phyloP scores from a whole-genome alignment of 1,140 invertebrate genomes.

The Euglossa dilemma region DNA sequence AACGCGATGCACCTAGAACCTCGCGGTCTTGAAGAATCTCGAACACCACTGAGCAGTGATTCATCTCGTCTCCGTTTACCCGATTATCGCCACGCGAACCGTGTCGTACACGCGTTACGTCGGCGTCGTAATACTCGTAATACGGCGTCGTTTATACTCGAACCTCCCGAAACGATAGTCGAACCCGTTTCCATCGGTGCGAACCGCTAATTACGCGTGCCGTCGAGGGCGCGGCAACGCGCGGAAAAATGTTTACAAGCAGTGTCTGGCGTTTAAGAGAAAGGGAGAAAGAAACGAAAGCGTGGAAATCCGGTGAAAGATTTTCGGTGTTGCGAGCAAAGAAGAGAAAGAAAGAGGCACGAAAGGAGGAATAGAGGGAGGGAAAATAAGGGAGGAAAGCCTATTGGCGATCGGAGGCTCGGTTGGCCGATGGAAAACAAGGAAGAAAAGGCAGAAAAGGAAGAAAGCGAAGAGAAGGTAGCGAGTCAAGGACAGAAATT shows the following conservation, averaged over 20 bases:
- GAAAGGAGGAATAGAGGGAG: too few species aligned
- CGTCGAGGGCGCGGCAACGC: too few species aligned
- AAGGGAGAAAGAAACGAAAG: slow-evolving; percentile 18
- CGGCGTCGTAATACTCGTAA: too few species aligned
- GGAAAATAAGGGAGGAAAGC: too few species aligned
- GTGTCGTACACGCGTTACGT: too few species aligned
- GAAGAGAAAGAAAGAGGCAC: too few species aligned
- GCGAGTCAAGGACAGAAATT: slow-evolving; percentile 8
- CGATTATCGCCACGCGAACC: slow-evolving; percentile 15
- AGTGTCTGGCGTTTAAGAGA: slow-evolving; percentile 16
- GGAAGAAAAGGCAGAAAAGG: too few species aligned
- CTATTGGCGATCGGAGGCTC: too few species aligned
- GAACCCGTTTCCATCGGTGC: slow-evolving; percentile 30
- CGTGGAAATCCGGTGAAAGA: slow-evolving; percentile 51
- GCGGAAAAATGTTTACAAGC: slow-evolving; percentile 9
- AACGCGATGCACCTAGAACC: background rate
- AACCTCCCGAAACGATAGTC: slow-evolving; percentile 3
- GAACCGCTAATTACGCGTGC: slow-evolving; percentile 51
- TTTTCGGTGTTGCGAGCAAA: too few species aligned
- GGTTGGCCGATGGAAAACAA: too few species aligned
- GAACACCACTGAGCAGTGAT: slow-evolving; percentile 33
- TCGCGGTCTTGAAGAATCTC: background rate
- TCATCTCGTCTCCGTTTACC: slow-evolving; percentile 44
- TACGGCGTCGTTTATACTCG: background rate
- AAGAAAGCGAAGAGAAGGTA: background rate